These are phyloP conservation scores for Bombus turneri DNA, from an alignment of 1,140 invertebrate species.

Conservation along the genomic window DNA sequence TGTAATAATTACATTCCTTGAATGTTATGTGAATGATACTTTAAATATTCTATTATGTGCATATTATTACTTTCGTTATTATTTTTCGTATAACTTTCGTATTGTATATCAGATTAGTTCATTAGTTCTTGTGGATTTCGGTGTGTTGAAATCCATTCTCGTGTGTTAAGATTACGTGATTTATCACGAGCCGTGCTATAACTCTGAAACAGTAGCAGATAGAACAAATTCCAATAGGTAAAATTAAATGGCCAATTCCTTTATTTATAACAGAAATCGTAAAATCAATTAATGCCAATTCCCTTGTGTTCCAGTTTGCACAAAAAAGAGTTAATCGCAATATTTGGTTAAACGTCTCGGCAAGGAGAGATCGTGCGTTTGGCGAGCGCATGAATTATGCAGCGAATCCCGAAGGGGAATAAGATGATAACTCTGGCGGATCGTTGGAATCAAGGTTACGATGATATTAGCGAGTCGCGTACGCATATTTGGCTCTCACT, in stretches of 20 bases:
- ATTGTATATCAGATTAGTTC: too few relatives aligned
- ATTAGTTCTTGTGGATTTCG: too few relatives aligned
- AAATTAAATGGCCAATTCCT: background rate
- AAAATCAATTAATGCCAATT: background rate
- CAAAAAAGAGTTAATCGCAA: constrained; percentile 13
- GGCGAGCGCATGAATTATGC: constrained; percentile 61
- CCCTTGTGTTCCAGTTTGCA: background rate
- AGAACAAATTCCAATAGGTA: too few relatives aligned
- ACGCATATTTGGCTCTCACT: constrained; percentile 55
- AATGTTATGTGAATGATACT: too few relatives aligned
- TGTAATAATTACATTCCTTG: background rate
- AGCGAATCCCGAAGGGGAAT: constrained; percentile 48
- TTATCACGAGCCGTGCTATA: too few relatives aligned
- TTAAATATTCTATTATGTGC: too few relatives aligned
- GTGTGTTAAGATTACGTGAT: too few relatives aligned
- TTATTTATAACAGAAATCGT: background rate
- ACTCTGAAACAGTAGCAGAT: too few relatives aligned
- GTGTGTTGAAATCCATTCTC: too few relatives aligned
- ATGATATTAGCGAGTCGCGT: constrained; percentile 42
- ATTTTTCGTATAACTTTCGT: too few relatives aligned
- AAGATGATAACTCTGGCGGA: constrained; percentile 57
- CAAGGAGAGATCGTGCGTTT: constrained; percentile 22
- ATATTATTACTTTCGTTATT: too few relatives aligned
- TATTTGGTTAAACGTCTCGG: background rate
- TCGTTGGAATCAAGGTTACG: constrained; percentile 56